phyloP scores from a whole-genome alignment of 1,140 invertebrate species.

The Apis mellifera region Amel_HAv3.1 CM009946.2:3148501-3149000 shows the following conservation, averaged over 20 bases:
- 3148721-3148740: neutral
- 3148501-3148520: neutral
- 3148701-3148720: neutral
- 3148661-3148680: neutral
- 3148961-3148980: too few species aligned
- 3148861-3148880: too few species aligned
- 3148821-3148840: neutral
- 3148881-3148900: neutral
- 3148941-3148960: too few species aligned
- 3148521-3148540: neutral
- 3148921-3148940: too few species aligned
- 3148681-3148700: neutral
- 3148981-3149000: too few species aligned
- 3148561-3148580: neutral
- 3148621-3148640: neutral
- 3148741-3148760: neutral
- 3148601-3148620: neutral
- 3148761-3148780: neutral
- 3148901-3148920: neutral
- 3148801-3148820: neutral
- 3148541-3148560: too few species aligned
- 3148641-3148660: neutral
- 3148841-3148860: too few species aligned
- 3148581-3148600: neutral
- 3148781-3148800: constrained; percentile 11